Conservation (phyloP, 2,888 invertebrate species). For the Eremobia ochroleuca region DNA sequence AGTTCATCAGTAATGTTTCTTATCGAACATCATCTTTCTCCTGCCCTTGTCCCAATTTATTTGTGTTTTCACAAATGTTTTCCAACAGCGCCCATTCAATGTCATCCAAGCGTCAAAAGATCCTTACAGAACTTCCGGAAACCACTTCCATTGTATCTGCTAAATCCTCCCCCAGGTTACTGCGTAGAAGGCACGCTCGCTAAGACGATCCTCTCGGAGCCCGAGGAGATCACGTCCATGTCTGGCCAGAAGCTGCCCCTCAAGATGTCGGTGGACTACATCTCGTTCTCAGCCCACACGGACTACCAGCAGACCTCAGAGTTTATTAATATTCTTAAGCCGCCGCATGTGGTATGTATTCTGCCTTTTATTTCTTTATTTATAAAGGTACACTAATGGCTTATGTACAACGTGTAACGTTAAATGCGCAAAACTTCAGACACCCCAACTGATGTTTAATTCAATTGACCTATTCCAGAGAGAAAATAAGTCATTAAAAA, state of each 20-base stretch:
- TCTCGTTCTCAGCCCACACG: conserved; percentile 99
- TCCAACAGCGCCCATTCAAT: not conserved
- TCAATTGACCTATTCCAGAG: no score
- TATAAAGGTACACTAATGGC: not conserved
- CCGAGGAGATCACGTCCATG: conserved; percentile 99
- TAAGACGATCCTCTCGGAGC: conserved; percentile 98
- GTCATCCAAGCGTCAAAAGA: not conserved
- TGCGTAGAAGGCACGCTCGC: conserved; percentile 97
- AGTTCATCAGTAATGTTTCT: no score
- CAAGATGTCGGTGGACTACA: conserved; percentile 99
- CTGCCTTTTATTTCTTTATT: not conserved
- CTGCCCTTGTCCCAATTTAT: not conserved
- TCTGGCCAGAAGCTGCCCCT: conserved; percentile 98
- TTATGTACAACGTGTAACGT: no score
- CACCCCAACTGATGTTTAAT: no score
- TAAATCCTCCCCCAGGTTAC: conserved; percentile 90
- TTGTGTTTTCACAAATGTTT: not conserved
- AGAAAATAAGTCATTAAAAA: no score
- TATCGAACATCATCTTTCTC: no score
- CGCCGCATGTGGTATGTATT: conserved; percentile 97
- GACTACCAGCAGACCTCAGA: conserved; percentile 99
- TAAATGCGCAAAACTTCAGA: no score
- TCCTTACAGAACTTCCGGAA: not conserved
- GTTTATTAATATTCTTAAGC: conserved; percentile 98
- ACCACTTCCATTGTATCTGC: not conserved